Evolutionary conservation across 2,888 invertebrate genomes (phyloP).

Genomic region (Leptinotarsa juncta): DNA sequence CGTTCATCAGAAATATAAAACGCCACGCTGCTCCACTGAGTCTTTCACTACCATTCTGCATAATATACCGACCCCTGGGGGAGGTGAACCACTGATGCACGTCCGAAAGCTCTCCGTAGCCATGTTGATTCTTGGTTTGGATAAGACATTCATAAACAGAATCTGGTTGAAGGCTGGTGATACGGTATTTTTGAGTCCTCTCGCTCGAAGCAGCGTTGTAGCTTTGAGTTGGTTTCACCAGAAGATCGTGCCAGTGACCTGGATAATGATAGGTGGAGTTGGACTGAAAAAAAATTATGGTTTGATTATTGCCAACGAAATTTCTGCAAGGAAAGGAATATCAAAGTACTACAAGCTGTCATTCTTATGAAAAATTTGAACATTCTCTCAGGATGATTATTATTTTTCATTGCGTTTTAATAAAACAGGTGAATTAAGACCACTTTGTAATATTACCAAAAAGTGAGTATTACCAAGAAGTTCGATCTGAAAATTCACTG

Average conservation of each 20-base stretch:
- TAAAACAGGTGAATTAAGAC: no score
- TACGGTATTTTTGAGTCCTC: slow-evolving; percentile 65
- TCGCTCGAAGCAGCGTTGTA: slow-evolving; percentile 62
- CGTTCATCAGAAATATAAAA: not conserved
- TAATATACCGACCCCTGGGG: slow-evolving; percentile 56
- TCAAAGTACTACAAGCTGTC: no score
- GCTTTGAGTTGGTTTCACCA: slow-evolving; percentile 63
- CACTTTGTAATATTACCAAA: no score
- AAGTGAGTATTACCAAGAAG: no score
- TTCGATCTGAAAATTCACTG: no score
- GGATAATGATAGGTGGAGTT: slow-evolving; percentile 68
- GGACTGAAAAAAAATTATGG: slow-evolving; percentile 59
- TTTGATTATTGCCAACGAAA: no score
- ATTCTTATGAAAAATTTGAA: no score
- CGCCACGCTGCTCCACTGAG: not conserved
- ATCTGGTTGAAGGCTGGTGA: slow-evolving; percentile 67
- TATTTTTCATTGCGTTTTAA: no score
- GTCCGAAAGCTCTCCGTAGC: slow-evolving; percentile 70
- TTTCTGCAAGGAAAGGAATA: no score
- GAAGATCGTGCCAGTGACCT: slow-evolving; percentile 69
- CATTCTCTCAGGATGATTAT: no score
- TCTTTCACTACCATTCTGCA: slow-evolving; percentile 40
- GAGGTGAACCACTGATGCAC: slow-evolving; percentile 69
- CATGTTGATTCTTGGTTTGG: slow-evolving; percentile 71
- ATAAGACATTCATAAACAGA: slow-evolving; percentile 70